Evolutionary conservation across 2,888 invertebrate species (phyloP).

Genomic region (Cerastoderma edule): DNA sequence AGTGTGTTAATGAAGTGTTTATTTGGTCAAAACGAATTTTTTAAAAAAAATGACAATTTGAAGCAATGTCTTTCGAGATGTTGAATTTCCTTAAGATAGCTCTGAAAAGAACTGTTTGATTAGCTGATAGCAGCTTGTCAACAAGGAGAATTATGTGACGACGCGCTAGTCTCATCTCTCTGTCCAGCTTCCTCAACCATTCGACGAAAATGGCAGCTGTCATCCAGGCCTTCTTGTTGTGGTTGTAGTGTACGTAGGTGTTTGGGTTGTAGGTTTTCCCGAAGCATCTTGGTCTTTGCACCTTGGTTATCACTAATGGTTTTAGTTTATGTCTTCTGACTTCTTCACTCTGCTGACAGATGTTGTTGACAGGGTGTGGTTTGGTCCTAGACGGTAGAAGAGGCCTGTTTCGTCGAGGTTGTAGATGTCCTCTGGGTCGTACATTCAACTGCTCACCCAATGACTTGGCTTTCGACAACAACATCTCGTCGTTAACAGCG

Average conservation of each 20-base stretch:
- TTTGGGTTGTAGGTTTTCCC: constrained; percentile 39
- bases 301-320: constrained; percentile 51
- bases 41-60: too few species aligned
- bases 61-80: too few species aligned
- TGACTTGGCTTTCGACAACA: too few species aligned
- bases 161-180: constrained; percentile 20
- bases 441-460: too few species aligned
- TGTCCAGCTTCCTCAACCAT: constrained; percentile 36
- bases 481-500: too few species aligned
- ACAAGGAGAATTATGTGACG: constrained; percentile 30
- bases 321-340: constrained; percentile 38
- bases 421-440: constrained; percentile 45
- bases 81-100: too few species aligned
- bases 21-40: too few species aligned
- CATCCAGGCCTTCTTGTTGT: constrained; percentile 36
- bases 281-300: constrained; percentile 28
- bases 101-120: too few species aligned
- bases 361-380: constrained; percentile 36
- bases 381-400: constrained; percentile 46
- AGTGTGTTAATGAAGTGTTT: too few species aligned
- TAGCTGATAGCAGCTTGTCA: too few species aligned
- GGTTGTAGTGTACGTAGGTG: not conserved
- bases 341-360: constrained; percentile 29
- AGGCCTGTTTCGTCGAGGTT: constrained; percentile 63
- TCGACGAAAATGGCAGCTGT: constrained; percentile 39